phyloP scores from a whole-genome alignment of 1,140 invertebrate genomes.

The Melanaphis sacchari region DNA sequence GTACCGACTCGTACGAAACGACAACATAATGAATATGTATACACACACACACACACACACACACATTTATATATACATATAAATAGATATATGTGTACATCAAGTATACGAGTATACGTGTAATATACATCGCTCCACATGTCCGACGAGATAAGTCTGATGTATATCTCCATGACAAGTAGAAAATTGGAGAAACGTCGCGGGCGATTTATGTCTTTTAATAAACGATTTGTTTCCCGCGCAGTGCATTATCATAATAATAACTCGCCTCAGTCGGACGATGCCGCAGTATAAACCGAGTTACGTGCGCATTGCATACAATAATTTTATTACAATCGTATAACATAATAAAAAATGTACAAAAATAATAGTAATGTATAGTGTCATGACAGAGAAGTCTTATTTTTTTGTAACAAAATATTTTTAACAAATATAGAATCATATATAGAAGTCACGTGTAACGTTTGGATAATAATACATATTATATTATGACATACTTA shows the following conservation, averaged over 20 bases:
- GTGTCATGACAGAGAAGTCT: no score
- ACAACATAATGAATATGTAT: not conserved
- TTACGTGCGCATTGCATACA: not conserved
- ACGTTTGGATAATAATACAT: no score
- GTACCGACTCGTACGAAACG: not conserved
- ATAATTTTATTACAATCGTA: not conserved
- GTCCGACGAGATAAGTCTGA: constrained; percentile 5
- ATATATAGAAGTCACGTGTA: no score
- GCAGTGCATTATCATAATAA: constrained; percentile 7
- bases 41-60: no score
- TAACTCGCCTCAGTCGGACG: not conserved
- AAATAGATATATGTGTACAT: not conserved
- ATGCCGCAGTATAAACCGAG: not conserved
- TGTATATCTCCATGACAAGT: constrained; percentile 20
- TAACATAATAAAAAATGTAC: not conserved
- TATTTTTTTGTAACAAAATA: no score
- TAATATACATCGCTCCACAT: not conserved
- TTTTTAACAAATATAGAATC: no score
- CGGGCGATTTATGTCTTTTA: constrained; percentile 36
- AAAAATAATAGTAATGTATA: not conserved
- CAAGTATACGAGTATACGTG: not conserved
- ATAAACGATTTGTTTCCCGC: not conserved
- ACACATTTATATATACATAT: no score
- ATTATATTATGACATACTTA: no score
- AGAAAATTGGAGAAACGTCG: constrained; percentile 35